Conservation (phyloP, 64 coral and sea anemone species). For the Stichodactyla helianthus region DNA sequence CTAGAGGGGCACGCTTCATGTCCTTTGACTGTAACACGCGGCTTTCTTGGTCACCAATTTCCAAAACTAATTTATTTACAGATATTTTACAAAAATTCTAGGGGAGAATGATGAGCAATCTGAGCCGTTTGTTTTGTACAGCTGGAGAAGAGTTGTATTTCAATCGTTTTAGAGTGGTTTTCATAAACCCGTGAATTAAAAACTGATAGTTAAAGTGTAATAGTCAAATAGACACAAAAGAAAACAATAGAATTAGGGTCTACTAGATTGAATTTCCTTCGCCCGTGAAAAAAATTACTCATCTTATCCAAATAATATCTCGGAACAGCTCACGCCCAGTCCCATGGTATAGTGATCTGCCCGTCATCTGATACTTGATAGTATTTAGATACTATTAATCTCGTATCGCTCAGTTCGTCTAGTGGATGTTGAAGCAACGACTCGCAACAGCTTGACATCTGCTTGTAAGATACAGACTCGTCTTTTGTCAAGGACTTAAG, state of each 20-base stretch:
- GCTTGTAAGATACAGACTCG: slow-evolving; percentile 41
- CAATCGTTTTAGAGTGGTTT: too few species aligned
- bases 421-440: slow-evolving; percentile 22
- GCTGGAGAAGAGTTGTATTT: too few species aligned
- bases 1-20: too few species aligned
- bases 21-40: too few species aligned
- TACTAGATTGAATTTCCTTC: too few species aligned
- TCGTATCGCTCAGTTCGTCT: slow-evolving; percentile 31
- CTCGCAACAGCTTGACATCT: slow-evolving; percentile 78
- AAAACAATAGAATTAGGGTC: too few species aligned
- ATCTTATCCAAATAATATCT: background rate
- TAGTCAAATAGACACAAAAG: too few species aligned
- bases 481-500: slow-evolving; percentile 58
- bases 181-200: too few species aligned
- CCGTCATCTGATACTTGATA: slow-evolving; percentile 88
- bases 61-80: background rate
- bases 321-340: slow-evolving; percentile 39
- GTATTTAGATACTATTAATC: slow-evolving; percentile 63
- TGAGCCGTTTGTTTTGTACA: too few species aligned
- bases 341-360: slow-evolving; percentile 77
- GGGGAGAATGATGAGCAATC: background rate
- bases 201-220: too few species aligned
- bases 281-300: too few species aligned
- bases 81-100: background rate
- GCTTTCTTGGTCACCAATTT: background rate